A percentile compares a stretch with the other conserved stretches of the same genome.
phyloP scores from a whole-genome alignment of 2,113 vertebrate species.

The Corythoichthys haematopterus region DNA sequence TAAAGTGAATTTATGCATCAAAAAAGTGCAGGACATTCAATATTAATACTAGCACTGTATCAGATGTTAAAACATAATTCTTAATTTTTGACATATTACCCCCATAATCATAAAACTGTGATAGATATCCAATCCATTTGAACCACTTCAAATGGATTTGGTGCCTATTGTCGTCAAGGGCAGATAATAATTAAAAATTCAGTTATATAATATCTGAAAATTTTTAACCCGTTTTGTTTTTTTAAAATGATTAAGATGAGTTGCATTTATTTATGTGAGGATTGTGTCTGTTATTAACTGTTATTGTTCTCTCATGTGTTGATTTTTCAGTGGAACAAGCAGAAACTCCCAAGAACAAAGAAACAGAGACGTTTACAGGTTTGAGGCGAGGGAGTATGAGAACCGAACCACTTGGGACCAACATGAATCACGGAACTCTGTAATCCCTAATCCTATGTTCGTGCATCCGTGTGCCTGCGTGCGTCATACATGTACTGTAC shows the following conservation, averaged over 20 bases:
- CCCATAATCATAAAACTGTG: too few relatives aligned
- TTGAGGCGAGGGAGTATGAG: neutral
- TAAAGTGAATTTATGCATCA: too few relatives aligned
- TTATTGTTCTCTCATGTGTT: neutral
- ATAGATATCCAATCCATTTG: too few relatives aligned
- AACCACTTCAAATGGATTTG: too few relatives aligned
- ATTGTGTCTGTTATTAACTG: neutral
- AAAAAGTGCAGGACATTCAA: too few relatives aligned
- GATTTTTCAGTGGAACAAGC: neutral
- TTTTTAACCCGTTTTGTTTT: neutral
- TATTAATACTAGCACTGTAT: too few relatives aligned
- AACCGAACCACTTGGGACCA: slow-evolving; percentile 16
- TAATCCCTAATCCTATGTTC: slow-evolving; percentile 32
- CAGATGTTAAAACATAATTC: too few relatives aligned
- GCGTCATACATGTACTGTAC: neutral
- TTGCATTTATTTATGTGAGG: neutral
- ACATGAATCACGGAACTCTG: slow-evolving; percentile 33
- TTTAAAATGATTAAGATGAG: neutral
- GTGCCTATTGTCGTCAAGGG: too few relatives aligned
- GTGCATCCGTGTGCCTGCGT: slow-evolving; percentile 6
- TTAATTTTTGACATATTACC: too few relatives aligned
- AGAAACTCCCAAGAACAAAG: neutral
- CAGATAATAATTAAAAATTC: neutral
- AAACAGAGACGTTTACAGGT: neutral
- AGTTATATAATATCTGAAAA: neutral